Base-by-base conservation (phyloP, 2,113 vertebrate genomes). In the Trematocara zebra region DNA sequence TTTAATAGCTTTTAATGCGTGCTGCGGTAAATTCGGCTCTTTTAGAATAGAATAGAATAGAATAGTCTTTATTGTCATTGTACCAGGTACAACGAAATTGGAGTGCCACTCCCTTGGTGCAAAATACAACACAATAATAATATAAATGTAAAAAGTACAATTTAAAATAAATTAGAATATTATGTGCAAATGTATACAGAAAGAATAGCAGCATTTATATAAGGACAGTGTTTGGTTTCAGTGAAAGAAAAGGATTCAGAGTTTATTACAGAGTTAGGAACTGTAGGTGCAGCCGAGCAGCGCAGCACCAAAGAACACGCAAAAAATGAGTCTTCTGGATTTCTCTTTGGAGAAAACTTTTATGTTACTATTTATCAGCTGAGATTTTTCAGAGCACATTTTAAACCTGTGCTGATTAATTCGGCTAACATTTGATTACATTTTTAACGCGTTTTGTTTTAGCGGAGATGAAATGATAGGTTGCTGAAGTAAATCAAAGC, bases 331-430 rank as follows among this genome's bases (percentile, higher is more conserved):
- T 3, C 14, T 57, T 31, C 15, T 57, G 26, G 4, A 28, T 57
- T 57, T 28, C 7, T 28, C 4, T 57, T 57, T 2, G 8, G 11
- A 1, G 54, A 12, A 18, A n/a, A 17, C 4, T 8, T 47, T 5
- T 3, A 6, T 18, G 49, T 31, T 14, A 18, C 15, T 0, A n/a
- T n/a, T 26, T 26, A 51, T 23, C 10, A 52, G 1, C 23, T 15
- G 69, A 18, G 15, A 47, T 47, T 47, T 28, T 26, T 17, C 40
- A 44, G 20, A 26, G 12, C 12, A 72, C 40, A 44, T 26, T 18
- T 31, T 1, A 49, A 76, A 49, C 0, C 10, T 47, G 9, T 28
- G 15, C 42, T 31, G 42, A 37, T n/a, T 6, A 78, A 28, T 51
- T 8, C 72, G 54, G n/a, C 31, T 26, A 47, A 53, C 7, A 47